Conservation (phyloP, 2,113 vertebrate species). For the Sinocyclocheilus grahami region DNA sequence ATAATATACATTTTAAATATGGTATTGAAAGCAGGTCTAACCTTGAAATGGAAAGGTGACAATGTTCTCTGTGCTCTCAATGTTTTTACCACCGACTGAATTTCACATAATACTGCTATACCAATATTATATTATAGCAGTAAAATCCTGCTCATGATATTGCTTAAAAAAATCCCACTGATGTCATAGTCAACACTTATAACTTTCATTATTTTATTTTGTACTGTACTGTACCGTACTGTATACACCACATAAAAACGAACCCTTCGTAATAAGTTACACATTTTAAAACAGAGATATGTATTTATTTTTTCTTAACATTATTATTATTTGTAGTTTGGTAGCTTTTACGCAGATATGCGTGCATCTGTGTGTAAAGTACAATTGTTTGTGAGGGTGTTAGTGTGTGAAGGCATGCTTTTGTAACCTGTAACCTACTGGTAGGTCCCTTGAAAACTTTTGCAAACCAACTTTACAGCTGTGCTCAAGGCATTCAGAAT, state of each 20-base stretch:
- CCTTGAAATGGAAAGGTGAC: neutral
- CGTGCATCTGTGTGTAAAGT: neutral
- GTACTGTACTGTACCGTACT: neutral
- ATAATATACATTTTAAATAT: neutral
- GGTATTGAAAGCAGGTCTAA: neutral
- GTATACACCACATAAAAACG: neutral
- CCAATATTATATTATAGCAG: neutral
- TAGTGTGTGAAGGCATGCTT: conserved; percentile 18
- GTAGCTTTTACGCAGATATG: neutral
- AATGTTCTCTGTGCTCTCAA: neutral
- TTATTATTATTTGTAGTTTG: neutral
- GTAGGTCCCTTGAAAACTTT: conserved; percentile 26
- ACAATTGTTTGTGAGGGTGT: conserved; percentile 18
- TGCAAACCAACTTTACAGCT: neutral
- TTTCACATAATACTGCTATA: neutral
- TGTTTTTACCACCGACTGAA: neutral
- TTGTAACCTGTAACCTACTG: conserved; percentile 16
- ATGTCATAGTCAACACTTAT: neutral
- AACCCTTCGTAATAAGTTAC: neutral
- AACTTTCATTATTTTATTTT: neutral
- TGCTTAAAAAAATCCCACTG: neutral
- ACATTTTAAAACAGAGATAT: neutral
- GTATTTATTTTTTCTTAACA: neutral
- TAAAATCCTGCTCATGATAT: too few relatives aligned
- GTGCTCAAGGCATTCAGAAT: neutral